phyloP scores from a whole-genome alignment of 2,888 invertebrate genomes.

The Tridacna gigas region DNA sequence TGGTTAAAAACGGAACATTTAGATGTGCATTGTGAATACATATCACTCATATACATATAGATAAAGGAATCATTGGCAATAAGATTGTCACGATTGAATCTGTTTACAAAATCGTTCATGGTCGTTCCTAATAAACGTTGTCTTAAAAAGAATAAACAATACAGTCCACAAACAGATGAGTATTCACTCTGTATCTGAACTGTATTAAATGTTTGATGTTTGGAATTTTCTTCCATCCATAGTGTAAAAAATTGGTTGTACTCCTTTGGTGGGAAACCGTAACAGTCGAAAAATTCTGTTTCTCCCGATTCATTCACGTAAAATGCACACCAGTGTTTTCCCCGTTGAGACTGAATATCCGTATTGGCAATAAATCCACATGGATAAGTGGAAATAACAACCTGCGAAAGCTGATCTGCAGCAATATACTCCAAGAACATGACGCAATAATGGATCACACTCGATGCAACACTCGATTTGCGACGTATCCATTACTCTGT shows the following conservation, averaged over 20 bases:
- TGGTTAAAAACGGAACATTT: slow-evolving; percentile 1
- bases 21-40: slow-evolving; percentile 2
- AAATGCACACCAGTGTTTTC: slow-evolving; percentile 35
- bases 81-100: slow-evolving; percentile 6
- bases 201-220: background rate
- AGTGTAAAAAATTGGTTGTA: background rate
- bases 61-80: background rate
- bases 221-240: slow-evolving; percentile 17
- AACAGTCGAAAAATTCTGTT: slow-evolving; percentile 24
- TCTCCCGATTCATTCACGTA: background rate
- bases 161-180: slow-evolving; percentile 37
- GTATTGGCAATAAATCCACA: slow-evolving; percentile 34
- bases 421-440: slow-evolving; percentile 31
- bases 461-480: slow-evolving; percentile 27
- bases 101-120: background rate
- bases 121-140: background rate
- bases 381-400: background rate
- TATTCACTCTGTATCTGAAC: slow-evolving; percentile 30
- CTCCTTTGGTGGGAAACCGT: slow-evolving; percentile 1
- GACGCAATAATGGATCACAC: slow-evolving; percentile 22
- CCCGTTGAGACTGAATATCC: slow-evolving; percentile 20
- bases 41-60: slow-evolving; percentile 8
- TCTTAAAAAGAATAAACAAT: slow-evolving; percentile 29
- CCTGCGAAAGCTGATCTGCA: slow-evolving; percentile 33
- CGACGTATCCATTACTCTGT: slow-evolving; percentile 31